Conservation (phyloP, 1,140 invertebrate genomes). For the Heliconius congener region DNA sequence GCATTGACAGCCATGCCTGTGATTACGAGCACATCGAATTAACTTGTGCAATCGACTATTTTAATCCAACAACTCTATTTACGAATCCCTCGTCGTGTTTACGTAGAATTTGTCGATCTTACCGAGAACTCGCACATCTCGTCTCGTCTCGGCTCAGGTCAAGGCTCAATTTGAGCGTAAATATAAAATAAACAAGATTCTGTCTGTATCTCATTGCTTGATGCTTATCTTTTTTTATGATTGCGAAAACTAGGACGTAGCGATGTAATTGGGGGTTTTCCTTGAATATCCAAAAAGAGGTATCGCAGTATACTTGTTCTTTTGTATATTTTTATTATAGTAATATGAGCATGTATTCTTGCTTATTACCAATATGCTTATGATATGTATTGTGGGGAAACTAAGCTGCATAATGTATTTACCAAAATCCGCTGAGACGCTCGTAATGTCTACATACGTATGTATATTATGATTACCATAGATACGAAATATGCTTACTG, state of each 20-base stretch:
- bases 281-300: not conserved
- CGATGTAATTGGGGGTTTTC: conserved; percentile 56
- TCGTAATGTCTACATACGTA: not conserved
- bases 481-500: not conserved
- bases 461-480: not conserved
- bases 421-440: not conserved
- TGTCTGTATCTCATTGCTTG: conserved; percentile 64
- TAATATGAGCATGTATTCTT: not conserved
- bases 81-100: conserved; percentile 41
- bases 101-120: conserved; percentile 41
- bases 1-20: conserved; percentile 49
- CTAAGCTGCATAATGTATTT: conserved; percentile 1
- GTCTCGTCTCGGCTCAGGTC: conserved; percentile 47
- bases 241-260: conserved; percentile 63
- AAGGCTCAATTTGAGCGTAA: conserved; percentile 70
- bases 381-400: not conserved
- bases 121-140: conserved; percentile 43
- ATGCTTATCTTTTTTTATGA: conserved; percentile 76
- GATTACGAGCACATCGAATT: conserved; percentile 48
- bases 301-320: not conserved
- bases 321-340: not conserved
- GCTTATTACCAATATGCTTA: not conserved
- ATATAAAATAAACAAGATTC: conserved; percentile 70
- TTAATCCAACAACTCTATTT: conserved; percentile 45
- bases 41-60: conserved; percentile 45